A percentile compares a stretch with the other conserved stretches of the same genome.
Evolutionary conservation across 35 echinoderm and acorn worm species (phyloP).

Genomic region (Stichopus chloronotus): DNA sequence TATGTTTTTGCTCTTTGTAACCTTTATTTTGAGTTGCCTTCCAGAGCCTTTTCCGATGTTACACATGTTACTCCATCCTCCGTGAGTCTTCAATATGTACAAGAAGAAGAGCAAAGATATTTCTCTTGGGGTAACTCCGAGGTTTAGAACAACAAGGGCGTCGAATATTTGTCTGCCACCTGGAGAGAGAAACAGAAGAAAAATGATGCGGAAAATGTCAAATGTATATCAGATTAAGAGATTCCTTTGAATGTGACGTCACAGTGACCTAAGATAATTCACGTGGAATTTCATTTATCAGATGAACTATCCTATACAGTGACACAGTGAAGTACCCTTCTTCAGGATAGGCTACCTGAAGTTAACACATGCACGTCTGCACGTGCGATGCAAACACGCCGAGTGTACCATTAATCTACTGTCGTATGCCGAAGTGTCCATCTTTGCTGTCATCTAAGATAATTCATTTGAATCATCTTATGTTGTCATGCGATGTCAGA

Average conservation of each 20-base stretch:
- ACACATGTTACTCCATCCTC: slow-evolving; percentile 63
- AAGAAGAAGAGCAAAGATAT: slow-evolving; percentile 76
- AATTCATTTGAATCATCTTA: too few species aligned
- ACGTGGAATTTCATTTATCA: too few species aligned
- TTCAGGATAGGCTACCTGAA: too few species aligned
- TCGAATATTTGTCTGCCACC: slow-evolving; percentile 60
- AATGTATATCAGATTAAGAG: neutral
- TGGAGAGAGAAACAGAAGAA: neutral
- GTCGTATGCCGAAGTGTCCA: too few species aligned
- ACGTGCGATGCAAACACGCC: too few species aligned
- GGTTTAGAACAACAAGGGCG: slow-evolving; percentile 50
- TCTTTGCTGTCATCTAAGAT: too few species aligned
- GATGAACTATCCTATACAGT: too few species aligned
- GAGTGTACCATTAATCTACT: too few species aligned
- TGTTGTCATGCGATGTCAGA: too few species aligned
- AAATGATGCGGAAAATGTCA: neutral
- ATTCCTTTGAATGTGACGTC: neutral
- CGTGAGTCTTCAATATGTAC: slow-evolving; percentile 59
- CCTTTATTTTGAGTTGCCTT: slow-evolving; percentile 71
- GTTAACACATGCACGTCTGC: too few species aligned
- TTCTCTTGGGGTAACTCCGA: slow-evolving; percentile 64
- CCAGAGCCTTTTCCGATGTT: slow-evolving; percentile 12
- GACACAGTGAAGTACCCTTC: too few species aligned
- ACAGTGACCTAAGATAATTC: too few species aligned
- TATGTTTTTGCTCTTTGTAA: neutral